Base-by-base conservation (phyloP, 2,113 vertebrate genomes). In the Mystacornis crossleyi region DNA sequence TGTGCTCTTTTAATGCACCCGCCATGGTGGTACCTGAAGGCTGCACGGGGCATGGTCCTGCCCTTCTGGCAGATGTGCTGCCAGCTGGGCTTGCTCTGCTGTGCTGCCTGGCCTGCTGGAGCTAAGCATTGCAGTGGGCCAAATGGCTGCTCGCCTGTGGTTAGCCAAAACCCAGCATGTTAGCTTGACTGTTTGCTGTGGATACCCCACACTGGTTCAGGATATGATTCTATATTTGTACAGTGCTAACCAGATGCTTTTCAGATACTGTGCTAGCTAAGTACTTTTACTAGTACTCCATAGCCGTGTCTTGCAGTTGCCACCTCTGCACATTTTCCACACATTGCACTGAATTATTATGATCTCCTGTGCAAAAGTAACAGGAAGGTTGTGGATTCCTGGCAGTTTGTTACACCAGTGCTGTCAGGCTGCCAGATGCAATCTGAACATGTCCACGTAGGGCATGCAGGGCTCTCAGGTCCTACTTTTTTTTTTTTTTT, bases 131-230 rank as follows among this genome's bases (percentile, higher is more conserved):
- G 0, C 31, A 15, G n/a, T 7, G 45, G 78, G 66, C 40, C 70
- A 81, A 85, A 47, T 50, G 45, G 31, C 77, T 94, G 47, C 48
- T 79, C 53, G 26, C 0, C 53, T 24, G 25, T 23, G 62, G n/a
- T 55, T 66, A 90, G 42, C 38, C 42, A n/a, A 87, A 93, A 86
- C 43, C 54, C 85, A 96, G 85, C 54, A 83, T 65, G 47, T 47
- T 50, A 73, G 69, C 29, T 42, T 82, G 51, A 16, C n/a, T 81
- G 43, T 82, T 95, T 94, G 93, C 84, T 87, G 29, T 91, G 81
- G 86, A 82, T 91, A 87, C 54, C 74, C 40, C 3, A 0, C 28
- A 70, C 54, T 73, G 45, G 50, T 75, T 95, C 79, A 82, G 89
- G 58, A 80, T 66, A 34, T 47, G 58, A 82, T 47, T 91, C 84